Conservation (phyloP, 2,888 invertebrate genomes). For the Caenorhabditis virilis region DNA sequence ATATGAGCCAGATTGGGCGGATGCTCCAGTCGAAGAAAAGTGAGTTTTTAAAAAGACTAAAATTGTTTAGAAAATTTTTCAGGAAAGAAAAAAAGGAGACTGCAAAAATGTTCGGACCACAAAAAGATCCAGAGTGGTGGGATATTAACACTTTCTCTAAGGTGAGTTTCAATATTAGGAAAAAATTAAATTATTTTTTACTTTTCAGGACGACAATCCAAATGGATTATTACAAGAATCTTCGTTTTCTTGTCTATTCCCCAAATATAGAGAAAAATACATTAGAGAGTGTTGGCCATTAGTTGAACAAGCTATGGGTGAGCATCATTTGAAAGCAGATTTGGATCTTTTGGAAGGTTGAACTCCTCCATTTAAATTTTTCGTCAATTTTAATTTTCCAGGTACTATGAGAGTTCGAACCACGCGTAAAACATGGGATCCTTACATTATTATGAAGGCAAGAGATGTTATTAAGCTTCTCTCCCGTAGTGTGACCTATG, state of each 20-base stretch:
- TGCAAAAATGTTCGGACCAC: slow-evolving; percentile 44
- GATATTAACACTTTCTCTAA: slow-evolving; percentile 77
- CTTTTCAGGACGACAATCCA: slow-evolving; percentile 75
- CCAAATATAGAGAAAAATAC: slow-evolving; percentile 95
- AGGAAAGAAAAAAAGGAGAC: slow-evolving; percentile 35
- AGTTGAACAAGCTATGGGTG: slow-evolving; percentile 82
- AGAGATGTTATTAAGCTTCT: slow-evolving; percentile 92
- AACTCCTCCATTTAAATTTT: slow-evolving; percentile 1
- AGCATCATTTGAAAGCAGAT: slow-evolving; percentile 71
- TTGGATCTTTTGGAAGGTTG: slow-evolving; percentile 61
- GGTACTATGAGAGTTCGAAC: slow-evolving; percentile 86
- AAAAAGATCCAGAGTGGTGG: slow-evolving; percentile 69
- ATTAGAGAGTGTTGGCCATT: slow-evolving; percentile 89
- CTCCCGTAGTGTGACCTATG: slow-evolving; percentile 92
- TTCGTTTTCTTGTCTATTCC: slow-evolving; percentile 93
- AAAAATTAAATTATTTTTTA: neutral
- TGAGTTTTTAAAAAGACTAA: neutral
- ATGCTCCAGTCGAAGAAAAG: slow-evolving; percentile 34
- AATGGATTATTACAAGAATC: slow-evolving; percentile 88
- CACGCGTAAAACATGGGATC: slow-evolving; percentile 95
- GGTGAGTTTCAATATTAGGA: slow-evolving; percentile 65
- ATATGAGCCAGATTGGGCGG: slow-evolving; percentile 46
- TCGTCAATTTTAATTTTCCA: slow-evolving; percentile 9
- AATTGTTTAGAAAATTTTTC: neutral
- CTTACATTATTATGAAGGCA: slow-evolving; percentile 87